Percentiles rank a stretch among this genome's conserved stretches.
Evolutionary conservation across 2,113 vertebrate genomes (phyloP).

Genomic region (Plecturocebus donacophilus): DNA sequence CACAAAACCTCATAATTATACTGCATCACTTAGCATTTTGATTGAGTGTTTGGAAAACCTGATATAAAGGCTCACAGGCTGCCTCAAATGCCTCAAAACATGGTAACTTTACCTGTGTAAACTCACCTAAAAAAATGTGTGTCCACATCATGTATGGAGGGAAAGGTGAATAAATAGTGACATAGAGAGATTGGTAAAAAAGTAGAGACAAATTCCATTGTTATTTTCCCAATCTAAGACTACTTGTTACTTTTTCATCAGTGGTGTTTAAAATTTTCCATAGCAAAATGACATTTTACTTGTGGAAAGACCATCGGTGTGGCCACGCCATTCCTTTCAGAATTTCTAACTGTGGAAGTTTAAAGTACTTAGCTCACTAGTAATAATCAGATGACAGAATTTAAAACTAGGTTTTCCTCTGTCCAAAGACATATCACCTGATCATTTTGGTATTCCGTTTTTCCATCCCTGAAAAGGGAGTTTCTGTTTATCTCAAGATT

Average conservation of each 20-base stretch:
- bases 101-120: neutral
- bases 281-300: neutral
- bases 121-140: neutral
- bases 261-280: neutral
- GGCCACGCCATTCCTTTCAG: neutral
- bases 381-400: neutral
- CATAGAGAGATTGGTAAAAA: neutral
- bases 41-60: constrained; percentile 31
- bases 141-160: neutral
- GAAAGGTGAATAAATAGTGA: neutral
- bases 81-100: neutral
- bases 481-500: neutral
- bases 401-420: neutral
- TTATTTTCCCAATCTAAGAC: neutral
- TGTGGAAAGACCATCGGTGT: neutral
- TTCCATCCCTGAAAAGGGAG: neutral
- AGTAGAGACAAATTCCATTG: neutral
- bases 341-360: neutral
- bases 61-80: neutral
- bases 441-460: neutral
- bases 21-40: constrained; percentile 61
- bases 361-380: neutral
- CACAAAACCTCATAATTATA: constrained; percentile 28
- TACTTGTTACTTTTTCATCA: neutral
- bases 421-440: neutral